Base-by-base conservation (phyloP, 1,140 invertebrate genomes). In the Sarcophaga peregrina region DNA sequence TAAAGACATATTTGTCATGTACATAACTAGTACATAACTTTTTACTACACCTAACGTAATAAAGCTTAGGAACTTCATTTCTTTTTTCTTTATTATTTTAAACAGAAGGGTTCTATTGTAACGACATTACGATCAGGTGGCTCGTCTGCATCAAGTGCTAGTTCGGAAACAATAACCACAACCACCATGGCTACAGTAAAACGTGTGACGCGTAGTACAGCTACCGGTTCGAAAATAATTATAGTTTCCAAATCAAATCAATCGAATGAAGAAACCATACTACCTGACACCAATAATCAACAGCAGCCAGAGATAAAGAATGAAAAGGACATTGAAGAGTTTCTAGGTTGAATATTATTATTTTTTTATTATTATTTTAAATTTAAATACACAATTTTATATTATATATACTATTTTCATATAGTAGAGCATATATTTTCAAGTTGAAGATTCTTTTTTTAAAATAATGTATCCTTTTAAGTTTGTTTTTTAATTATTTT, bases 181-280 rank as follows among this genome's bases (percentile, higher is more conserved):
- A 83, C 78, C 50, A 74, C 78, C 46, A 54, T 54, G 80, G 52
- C 48, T 5, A 68, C 62, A 58, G 76, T 80, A 17, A 83, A 83
- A 73, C 83, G 83, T 48, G 80, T 81, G 15, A 83, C 83, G 75
- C 83, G 83, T n/a, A 80, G 76, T 52, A 46, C 78, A 5, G 83
- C 83, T 20, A 62, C 83, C 8, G 83, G 76, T 52, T 62, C 80
- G 17, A 83, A 83, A 81, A 80, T 83, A 5, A 75, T 83, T 47
- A 80, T 83, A 50, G 80, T 83, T 45, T 81, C 83, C 5, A 68
- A 68, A 46, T 48, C 46, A 6, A 62, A 58, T 81, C 20, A 52
- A 17, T 45, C 20, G 0, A 48, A 11, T 15, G 83, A 83, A 17
- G 83, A 83, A 50, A 76, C 80, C 5, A 83, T 83, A 78, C 46